These are phyloP conservation scores for Bombus breviceps DNA, from an alignment of 1,140 invertebrate genomes.

Conservation along the genomic window DNA sequence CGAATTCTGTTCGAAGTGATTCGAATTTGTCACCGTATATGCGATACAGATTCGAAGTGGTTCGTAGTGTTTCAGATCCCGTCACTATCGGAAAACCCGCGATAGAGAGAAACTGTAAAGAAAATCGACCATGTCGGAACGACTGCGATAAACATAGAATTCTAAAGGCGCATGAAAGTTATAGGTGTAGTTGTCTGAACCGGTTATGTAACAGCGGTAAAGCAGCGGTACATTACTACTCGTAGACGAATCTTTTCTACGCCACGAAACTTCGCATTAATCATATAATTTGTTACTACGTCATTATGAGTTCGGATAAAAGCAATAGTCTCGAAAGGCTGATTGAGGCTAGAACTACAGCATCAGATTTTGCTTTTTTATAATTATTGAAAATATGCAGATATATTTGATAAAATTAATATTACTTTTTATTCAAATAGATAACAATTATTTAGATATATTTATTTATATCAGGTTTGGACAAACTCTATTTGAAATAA, in stretches of 20 bases:
- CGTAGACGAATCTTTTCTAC: neutral
- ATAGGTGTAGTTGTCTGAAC: neutral
- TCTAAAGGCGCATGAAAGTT: neutral
- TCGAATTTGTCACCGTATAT: too few relatives aligned
- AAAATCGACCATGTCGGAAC: neutral
- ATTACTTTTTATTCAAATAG: neutral
- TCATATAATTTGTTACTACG: neutral
- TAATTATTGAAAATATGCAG: neutral
- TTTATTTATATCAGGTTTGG: neutral
- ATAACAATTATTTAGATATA: neutral
- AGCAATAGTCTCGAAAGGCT: neutral
- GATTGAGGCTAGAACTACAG: neutral
- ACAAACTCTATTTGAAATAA: neutral
- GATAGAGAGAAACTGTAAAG: neutral
- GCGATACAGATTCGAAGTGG: too few relatives aligned
- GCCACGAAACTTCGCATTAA: too few relatives aligned
- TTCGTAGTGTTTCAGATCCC: too few relatives aligned
- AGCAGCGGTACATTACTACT: neutral
- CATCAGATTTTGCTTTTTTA: neutral
- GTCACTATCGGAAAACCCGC: neutral
- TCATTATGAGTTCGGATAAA: neutral
- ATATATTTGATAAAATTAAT: neutral
- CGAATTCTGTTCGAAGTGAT: too few relatives aligned
- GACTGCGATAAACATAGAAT: neutral
- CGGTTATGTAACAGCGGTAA: neutral